Evolutionary conservation across 1,140 invertebrate genomes (phyloP).

Genomic region (Pentalonia nigronervosa): DNA sequence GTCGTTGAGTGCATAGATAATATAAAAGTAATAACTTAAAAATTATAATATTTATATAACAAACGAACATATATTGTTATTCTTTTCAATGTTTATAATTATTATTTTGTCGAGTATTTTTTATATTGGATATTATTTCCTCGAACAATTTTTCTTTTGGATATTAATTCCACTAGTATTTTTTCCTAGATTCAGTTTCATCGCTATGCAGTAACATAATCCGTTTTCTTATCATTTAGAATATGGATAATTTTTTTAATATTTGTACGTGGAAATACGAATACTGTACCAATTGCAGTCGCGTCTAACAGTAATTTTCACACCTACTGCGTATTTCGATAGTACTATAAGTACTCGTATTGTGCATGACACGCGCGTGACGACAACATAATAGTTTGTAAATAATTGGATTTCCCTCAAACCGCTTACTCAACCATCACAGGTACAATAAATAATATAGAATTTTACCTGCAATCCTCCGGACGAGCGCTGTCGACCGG

Average conservation of each 20-base stretch:
- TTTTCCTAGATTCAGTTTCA: not conserved
- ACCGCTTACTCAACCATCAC: not conserved
- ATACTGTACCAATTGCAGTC: not conserved
- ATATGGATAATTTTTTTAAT: not conserved
- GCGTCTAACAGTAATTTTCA: not conserved
- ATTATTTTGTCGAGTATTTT: too few species aligned
- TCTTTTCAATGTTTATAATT: too few species aligned
- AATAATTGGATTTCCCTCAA: not conserved
- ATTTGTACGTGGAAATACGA: not conserved
- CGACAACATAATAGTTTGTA: not conserved
- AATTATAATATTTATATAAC: not conserved
- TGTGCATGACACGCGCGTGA: not conserved
- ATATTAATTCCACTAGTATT: too few species aligned
- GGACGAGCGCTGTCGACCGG: not conserved
- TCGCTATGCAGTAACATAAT: not conserved
- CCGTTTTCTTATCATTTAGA: not conserved
- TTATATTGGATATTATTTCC: too few species aligned
- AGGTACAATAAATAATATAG: not conserved
- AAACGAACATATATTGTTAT: too few species aligned
- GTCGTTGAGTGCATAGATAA: too few species aligned
- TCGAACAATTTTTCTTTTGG: too few species aligned
- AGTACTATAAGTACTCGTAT: not conserved
- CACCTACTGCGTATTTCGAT: not conserved
- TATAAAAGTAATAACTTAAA: too few species aligned
- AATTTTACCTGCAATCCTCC: constrained; percentile 5